Base-by-base conservation (phyloP, 2,113 vertebrate genomes). In the Suricata suricatta region DNA sequence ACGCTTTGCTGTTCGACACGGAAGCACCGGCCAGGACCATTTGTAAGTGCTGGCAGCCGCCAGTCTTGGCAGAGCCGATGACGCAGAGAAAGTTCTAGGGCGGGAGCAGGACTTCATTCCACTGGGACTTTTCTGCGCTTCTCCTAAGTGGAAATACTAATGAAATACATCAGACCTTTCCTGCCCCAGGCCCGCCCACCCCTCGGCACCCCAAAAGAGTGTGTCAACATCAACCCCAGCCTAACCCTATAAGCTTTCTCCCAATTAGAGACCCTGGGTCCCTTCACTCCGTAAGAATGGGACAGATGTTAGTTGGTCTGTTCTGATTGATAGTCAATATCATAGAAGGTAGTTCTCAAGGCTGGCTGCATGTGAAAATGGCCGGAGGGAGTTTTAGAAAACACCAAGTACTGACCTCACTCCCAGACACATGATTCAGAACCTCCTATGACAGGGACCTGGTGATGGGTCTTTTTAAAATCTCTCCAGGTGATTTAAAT, bases 1-100 rank as follows among this genome's bases (percentile, higher is more conserved):
- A 92, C 33, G 91, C 91, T 96, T 98, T 93, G 77, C 94, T 98
- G 95, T 93, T 98, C 93, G 95, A 92, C 97, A 91, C 63, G 93
- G 83, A 98, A 97, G 97, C 94, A 94, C 96, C 96, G 91, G 96
- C 96, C 96, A 71, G 94, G 38, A 52, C 97, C 96, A 95, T 98
- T 98, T 98, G 98, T 97, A 91, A 97, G 98, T 98, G 97, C 96
- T 88, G 98, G 98, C 98, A 98, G 97, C 98, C 98, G 98, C 95
- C 98, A 97, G 94, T 98, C 98, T 98, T 0, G 0, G 83, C 93
- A 94, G 50, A 98, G 98, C 98, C 98, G 98, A 98, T 97, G 98
- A 97, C 82, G 57, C 86, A 76, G 97, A 98, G 98, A 98, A 98
- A 98, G 98, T 96, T 93, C 97, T 96, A 97, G 96, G 96, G 93